A percentile compares a stretch with the other conserved stretches of the same genome.
These are phyloP conservation scores for Periparus ater DNA, from an alignment of 2,797 vertebrate genomes.

Conservation along the genomic window DNA sequence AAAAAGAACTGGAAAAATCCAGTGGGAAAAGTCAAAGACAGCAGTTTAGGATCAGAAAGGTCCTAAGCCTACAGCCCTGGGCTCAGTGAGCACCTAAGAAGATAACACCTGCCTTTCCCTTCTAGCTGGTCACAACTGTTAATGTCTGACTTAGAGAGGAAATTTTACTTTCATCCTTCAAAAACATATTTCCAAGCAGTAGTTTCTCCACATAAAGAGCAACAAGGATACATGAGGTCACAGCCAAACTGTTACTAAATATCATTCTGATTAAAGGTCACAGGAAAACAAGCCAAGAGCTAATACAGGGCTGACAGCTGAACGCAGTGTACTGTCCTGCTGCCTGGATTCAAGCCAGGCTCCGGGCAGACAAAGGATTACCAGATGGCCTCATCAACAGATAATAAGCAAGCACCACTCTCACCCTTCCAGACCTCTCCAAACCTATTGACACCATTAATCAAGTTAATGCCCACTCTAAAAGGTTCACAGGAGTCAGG, in stretches of 20 bases:
- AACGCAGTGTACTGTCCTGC: not conserved
- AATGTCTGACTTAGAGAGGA: not conserved
- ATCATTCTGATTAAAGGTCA: not conserved
- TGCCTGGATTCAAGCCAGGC: not conserved
- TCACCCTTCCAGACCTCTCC: not conserved
- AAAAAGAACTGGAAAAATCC: not conserved
- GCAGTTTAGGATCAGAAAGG: not conserved
- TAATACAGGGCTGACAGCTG: not conserved
- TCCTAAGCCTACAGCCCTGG: not conserved
- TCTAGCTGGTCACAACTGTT: not conserved
- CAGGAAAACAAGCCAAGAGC: not conserved
- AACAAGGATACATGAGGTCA: not conserved
- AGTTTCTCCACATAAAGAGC: not conserved
- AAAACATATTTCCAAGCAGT: not conserved
- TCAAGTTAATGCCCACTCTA: not conserved
- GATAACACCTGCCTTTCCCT: not conserved
- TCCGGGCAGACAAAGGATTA: not conserved
- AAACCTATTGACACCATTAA: not conserved
- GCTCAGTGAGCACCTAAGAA: not conserved
- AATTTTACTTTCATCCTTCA: not conserved
- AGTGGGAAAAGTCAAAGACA: not conserved
- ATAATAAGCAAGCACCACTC: not conserved
- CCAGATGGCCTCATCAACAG: not conserved
- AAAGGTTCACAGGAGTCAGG: not conserved
- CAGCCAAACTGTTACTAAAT: not conserved